Evolutionary conservation across 1,140 invertebrate genomes (phyloP).

Genomic region (Tribolium castaneum): DNA sequence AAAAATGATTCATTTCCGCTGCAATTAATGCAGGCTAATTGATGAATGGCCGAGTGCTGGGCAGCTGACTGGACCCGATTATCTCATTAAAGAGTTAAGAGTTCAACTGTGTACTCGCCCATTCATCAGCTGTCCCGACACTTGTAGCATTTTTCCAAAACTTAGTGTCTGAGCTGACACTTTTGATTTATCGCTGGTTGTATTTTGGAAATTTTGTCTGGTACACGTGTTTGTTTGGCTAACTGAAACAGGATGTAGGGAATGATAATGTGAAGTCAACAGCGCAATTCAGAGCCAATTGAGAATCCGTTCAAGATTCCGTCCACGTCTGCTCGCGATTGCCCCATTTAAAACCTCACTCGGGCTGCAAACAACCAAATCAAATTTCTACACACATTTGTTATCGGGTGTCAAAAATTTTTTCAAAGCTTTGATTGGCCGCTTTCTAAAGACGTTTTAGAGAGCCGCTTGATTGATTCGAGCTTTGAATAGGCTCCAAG

Average conservation of each 20-base stretch:
- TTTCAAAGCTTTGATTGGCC: slow-evolving; percentile 37
- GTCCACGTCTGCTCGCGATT: slow-evolving; percentile 33
- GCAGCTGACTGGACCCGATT: slow-evolving; percentile 38
- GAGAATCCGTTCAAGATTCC: slow-evolving; percentile 22
- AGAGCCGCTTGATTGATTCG: slow-evolving; percentile 35
- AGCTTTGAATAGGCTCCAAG: slow-evolving; percentile 32
- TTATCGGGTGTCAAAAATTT: slow-evolving; percentile 23
- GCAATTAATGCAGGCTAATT: not conserved
- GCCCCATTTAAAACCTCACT: slow-evolving; percentile 36
- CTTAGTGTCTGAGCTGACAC: not conserved
- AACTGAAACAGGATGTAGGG: slow-evolving; percentile 23
- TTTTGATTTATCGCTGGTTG: slow-evolving; percentile 1
- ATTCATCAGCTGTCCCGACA: slow-evolving; percentile 33
- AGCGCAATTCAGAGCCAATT: slow-evolving; percentile 26
- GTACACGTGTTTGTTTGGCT: slow-evolving; percentile 24
- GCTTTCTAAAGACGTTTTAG: slow-evolving; percentile 43
- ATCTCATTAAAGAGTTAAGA: slow-evolving; percentile 43
- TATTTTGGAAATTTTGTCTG: not conserved
- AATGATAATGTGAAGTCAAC: slow-evolving; percentile 35
- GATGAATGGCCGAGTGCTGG: slow-evolving; percentile 19
- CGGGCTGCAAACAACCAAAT: slow-evolving; percentile 27
- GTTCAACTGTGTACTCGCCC: slow-evolving; percentile 42
- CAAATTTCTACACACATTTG: slow-evolving; percentile 24
- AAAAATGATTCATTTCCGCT: not conserved
- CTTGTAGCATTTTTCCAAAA: not conserved